Percentiles rank a stretch among this genome's conserved stretches.
These are phyloP conservation scores for Streptopelia turtur DNA, from an alignment of 2,797 vertebrate species.

Conservation along the genomic window DNA sequence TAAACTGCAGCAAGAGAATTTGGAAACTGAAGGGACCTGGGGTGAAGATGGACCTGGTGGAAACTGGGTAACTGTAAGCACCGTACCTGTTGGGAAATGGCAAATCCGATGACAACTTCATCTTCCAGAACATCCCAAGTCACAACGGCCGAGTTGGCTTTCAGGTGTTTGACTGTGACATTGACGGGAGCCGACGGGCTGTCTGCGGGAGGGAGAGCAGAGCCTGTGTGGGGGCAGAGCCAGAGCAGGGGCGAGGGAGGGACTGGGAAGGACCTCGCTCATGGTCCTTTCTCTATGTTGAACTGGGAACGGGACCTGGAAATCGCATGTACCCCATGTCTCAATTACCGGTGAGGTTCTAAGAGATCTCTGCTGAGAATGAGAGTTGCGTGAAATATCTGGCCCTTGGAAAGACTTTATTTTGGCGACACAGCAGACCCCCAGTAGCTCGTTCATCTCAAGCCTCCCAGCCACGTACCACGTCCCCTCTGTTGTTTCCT, in stretches of 20 bases:
- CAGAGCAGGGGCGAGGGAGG: background rate
- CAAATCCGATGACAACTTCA: slow-evolving; percentile 95
- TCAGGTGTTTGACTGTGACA: slow-evolving; percentile 92
- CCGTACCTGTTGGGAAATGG: slow-evolving; percentile 93
- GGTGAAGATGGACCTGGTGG: background rate
- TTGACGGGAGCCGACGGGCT: slow-evolving; percentile 93
- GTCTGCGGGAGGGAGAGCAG: slow-evolving; percentile 79
- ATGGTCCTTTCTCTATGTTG: fast-evolving
- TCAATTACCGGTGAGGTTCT: background rate
- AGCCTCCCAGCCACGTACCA: background rate
- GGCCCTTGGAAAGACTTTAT: background rate
- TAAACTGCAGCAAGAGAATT: background rate
- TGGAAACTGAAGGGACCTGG: background rate
- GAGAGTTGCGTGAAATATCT: fast-evolving
- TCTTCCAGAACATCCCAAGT: slow-evolving; percentile 96
- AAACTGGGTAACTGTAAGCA: background rate
- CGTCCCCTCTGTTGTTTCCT: background rate
- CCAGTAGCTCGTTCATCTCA: background rate
- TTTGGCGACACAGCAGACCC: background rate
- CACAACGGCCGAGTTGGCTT: slow-evolving; percentile 93
- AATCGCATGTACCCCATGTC: background rate
- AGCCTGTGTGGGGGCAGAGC: slow-evolving; percentile 8
- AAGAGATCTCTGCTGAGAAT: background rate
- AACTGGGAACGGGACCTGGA: background rate
- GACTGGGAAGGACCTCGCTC: background rate